Conservation (phyloP, 2,888 invertebrate genomes). For the Crossocerus cetratus region DNA sequence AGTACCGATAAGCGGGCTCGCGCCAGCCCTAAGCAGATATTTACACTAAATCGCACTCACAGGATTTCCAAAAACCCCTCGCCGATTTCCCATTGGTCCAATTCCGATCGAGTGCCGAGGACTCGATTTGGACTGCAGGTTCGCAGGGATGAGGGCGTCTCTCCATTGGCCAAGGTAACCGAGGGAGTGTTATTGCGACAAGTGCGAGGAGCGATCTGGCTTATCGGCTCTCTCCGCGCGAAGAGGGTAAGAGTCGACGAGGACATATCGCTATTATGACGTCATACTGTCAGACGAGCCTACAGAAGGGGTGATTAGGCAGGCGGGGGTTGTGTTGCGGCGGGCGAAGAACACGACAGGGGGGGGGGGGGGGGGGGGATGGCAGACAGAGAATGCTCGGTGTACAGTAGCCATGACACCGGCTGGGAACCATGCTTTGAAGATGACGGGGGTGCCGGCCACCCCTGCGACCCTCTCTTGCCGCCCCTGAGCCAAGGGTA, state of each 20-base stretch:
- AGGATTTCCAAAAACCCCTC: background rate
- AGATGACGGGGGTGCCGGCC: constrained; percentile 59
- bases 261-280: constrained; percentile 64
- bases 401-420: constrained; percentile 69
- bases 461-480: constrained; percentile 52
- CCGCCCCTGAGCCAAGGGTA: constrained; percentile 66
- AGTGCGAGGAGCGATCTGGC: constrained; percentile 40
- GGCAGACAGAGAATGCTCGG: constrained; percentile 52
- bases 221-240: constrained; percentile 31
- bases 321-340: constrained; percentile 31
- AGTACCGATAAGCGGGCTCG: background rate
- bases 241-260: constrained; percentile 46
- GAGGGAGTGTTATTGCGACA: constrained; percentile 35
- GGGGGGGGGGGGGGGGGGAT: constrained; percentile 35
- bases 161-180: constrained; percentile 23
- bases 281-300: constrained; percentile 55
- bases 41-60: background rate
- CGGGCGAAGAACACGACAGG: constrained; percentile 49
- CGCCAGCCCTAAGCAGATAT: background rate
- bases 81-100: no score
- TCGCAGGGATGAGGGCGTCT: background rate
- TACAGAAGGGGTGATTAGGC: constrained; percentile 45
- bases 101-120: no score
- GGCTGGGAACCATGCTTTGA: constrained; percentile 63
- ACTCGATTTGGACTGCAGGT: no score